A percentile compares a stretch with the other conserved stretches of the same genome.
Evolutionary conservation across 2,888 invertebrate genomes (phyloP).

Genomic region (Zelleria hepariella): DNA sequence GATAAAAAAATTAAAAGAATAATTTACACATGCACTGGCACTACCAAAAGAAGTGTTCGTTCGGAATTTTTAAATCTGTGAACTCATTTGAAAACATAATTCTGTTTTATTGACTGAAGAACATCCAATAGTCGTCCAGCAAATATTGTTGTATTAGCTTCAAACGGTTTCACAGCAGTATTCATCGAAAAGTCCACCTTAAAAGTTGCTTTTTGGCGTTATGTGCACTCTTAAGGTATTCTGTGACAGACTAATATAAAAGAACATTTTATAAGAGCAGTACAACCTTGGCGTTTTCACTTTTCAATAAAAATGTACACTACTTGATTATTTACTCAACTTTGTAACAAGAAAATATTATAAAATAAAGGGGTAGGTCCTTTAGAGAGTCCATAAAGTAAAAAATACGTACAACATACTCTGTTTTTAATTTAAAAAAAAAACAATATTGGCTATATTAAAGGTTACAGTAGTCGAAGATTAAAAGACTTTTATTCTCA

Average conservation of each 20-base stretch:
- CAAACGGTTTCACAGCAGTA: neutral
- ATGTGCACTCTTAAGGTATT: neutral
- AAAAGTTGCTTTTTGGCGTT: neutral
- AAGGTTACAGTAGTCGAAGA: neutral
- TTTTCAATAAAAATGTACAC: neutral
- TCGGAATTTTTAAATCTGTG: too few species aligned
- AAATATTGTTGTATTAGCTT: neutral
- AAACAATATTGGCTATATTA: neutral
- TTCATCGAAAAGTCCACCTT: neutral
- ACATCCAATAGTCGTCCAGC: neutral
- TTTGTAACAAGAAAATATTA: neutral
- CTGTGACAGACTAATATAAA: neutral
- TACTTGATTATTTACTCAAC: neutral
- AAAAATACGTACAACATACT: neutral
- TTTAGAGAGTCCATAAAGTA: neutral
- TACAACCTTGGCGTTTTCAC: neutral
- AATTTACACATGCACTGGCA: neutral
- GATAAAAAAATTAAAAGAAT: neutral
- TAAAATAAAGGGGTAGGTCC: neutral
- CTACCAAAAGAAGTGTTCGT: too few species aligned
- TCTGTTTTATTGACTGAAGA: too few species aligned
- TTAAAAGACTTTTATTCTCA: neutral
- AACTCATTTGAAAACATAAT: too few species aligned
- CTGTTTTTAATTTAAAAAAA: neutral
- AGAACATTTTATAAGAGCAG: neutral